Evolutionary conservation across 2,797 vertebrate genomes (phyloP), one percentile per base, ranked within the genome.

Genomic region (Xiphophorus birchmanni): DNA sequence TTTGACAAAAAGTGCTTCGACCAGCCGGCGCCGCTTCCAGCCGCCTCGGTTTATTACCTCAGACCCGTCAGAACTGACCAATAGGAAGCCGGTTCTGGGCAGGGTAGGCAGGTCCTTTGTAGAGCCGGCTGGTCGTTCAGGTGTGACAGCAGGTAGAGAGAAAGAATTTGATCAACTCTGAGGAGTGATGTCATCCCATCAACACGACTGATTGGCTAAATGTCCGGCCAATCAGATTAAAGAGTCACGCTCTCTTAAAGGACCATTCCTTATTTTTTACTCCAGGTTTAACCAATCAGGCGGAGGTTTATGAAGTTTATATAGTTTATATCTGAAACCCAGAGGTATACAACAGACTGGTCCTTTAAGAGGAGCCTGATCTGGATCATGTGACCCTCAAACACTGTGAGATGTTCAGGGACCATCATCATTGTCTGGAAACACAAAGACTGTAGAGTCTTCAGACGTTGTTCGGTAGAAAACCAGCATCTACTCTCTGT

Each of bases 1-100:
- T 92, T 92, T 84, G 89, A 88, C 91, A 91, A 94, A 81, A 92
- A 94, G 92, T 94, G 93, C 94, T 92, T 91, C 26, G 86, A 86
- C 90, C 82, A 35, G 86, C 45, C 80, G 13, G 79, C 75, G 79
- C 80, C 81, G 45, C 81, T 83, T 87, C 74, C 86, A 48, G 82
- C 82, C 67, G 0, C 74, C 60, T 73, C 42, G 0, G 60, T 88
- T 71, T 92, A 85, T 87, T 87, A 89, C 88, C 83, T 78, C 17
- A 42, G 79, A 76, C 75, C 54, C 26, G 48, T 67, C 50, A 0
- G 42, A 78, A 48, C 74, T 26, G 40, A 73, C 83, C 86, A 77
- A 85, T 80, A 54, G 74, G 40, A 71, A 80, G 35, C 72, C 76
- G 1, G 87, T 85, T 84, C 60, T 44, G 81, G 0, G 77, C n/a